phyloP scores from a whole-genome alignment of 2,113 vertebrate species.

The Serilophus lunatus region DNA sequence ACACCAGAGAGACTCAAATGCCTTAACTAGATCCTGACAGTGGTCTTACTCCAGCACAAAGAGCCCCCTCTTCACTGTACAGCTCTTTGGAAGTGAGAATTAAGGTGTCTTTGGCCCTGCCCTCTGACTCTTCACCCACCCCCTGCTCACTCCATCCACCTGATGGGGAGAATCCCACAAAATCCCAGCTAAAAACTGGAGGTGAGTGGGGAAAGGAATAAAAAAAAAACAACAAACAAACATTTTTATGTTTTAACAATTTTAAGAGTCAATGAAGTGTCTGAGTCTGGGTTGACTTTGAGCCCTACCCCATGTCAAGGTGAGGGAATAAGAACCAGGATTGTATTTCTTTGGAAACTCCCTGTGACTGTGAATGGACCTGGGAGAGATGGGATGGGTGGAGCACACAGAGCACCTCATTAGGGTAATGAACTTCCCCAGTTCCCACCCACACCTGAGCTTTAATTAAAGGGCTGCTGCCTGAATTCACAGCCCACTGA shows the following conservation, averaged over 20 bases:
- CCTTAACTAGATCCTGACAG: background rate
- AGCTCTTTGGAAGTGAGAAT: background rate
- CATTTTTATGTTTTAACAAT: background rate
- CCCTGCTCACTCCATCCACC: background rate
- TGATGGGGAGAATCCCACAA: background rate
- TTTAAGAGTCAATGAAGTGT: background rate
- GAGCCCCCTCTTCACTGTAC: background rate
- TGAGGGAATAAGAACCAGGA: background rate
- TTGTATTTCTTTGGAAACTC: background rate
- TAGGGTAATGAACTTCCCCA: background rate
- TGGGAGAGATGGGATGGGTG: rapidly evolving
- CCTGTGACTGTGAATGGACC: rapidly evolving
- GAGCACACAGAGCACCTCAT: background rate
- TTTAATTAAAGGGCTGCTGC: background rate
- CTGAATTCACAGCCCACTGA: background rate
- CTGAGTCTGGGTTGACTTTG: background rate
- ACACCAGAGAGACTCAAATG: background rate
- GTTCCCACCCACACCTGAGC: background rate
- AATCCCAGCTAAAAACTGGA: background rate
- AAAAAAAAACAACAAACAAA: too few species aligned
- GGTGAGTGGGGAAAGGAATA: rapidly evolving
- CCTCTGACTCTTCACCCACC: background rate
- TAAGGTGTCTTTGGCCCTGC: rapidly evolving
- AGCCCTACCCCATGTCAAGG: background rate
- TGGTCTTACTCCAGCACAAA: background rate